Evolutionary conservation across 2,113 vertebrate species (phyloP), one percentile per base, ranked within the genome.

Genomic region (Loxodonta africana): DNA sequence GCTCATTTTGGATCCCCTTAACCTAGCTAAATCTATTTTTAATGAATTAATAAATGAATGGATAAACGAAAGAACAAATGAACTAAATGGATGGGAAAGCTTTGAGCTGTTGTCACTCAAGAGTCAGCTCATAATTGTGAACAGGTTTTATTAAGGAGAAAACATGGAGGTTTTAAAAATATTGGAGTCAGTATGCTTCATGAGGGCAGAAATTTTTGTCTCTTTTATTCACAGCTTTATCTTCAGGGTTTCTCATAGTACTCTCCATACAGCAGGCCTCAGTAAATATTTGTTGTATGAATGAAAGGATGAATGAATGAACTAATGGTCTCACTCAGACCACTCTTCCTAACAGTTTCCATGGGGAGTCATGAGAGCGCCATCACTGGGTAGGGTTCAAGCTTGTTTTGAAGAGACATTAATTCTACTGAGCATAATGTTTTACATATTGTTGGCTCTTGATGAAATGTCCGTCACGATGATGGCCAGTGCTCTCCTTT

Each of bases 101-200:
- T 90, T 77, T 88, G 82, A 87, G 69, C 11, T 69, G 14, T 71
- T 97, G 46, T 46, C 33, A 85, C 26, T 92, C 25, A 82, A 96
- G 18, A 76, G 67, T 30, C 67, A 86, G 25, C 62, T 83, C 33
- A 73, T 51, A 78, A 0, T 28, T 82, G 62, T 73, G 71, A 87
- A 90, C 10, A 65, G 44, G 14, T 84, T 94, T 88, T 88, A 89
- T 73, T 95, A 89, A 37, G n/a, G 76, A 97, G 69, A 96, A 62
- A 83, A 83, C 60, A 53, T 15, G 17, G n/a, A 5, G 53, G 53
- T 37, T 80, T 46, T 89, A 71, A 92, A 90, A 57, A 15, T 57
- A 83, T 0, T 93, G 44, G 15, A 83, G 46, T 37, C 10, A 87
- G 23, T 86, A 92, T 71, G 69, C 30, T 71, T 25, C 69, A 71